Evolutionary conservation across 2,888 invertebrate species (phyloP).

Genomic region (Electrophaes corylata): DNA sequence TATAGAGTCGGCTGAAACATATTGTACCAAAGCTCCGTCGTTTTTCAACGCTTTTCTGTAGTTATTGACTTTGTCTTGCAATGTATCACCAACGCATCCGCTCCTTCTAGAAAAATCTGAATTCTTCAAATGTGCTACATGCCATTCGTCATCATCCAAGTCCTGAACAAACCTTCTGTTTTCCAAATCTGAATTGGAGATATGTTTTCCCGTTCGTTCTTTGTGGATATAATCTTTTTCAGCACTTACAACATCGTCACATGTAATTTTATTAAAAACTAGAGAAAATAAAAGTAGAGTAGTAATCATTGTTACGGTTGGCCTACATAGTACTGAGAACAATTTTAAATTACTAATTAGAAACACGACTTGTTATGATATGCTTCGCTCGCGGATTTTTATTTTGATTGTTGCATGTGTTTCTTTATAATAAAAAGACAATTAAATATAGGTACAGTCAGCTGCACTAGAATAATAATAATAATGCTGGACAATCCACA

Average conservation of each 20-base stretch:
- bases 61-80: constrained; percentile 49
- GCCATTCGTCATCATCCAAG: constrained; percentile 57
- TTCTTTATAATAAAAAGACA: no score
- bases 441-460: no score
- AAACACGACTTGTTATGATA: constrained; percentile 10
- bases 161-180: constrained; percentile 51
- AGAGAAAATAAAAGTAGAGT: constrained; percentile 12
- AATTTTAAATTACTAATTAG: background rate
- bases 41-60: constrained; percentile 54
- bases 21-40: constrained; percentile 57
- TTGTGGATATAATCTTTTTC: constrained; percentile 30
- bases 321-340: constrained; percentile 15
- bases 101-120: constrained; percentile 43
- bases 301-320: constrained; percentile 24
- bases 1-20: constrained; percentile 56
- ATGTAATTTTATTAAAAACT: constrained; percentile 7
- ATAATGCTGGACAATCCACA: no score
- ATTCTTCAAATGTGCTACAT: constrained; percentile 56
- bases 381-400: constrained; percentile 7
- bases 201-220: constrained; percentile 25
- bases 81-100: constrained; percentile 51
- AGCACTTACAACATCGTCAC: constrained; percentile 30
- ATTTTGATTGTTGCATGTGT: constrained; percentile 20
- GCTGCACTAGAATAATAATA: no score
- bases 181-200: constrained; percentile 24